Evolutionary conservation across 2,888 invertebrate species (phyloP).

Genomic region (Drosophila picticornis): DNA sequence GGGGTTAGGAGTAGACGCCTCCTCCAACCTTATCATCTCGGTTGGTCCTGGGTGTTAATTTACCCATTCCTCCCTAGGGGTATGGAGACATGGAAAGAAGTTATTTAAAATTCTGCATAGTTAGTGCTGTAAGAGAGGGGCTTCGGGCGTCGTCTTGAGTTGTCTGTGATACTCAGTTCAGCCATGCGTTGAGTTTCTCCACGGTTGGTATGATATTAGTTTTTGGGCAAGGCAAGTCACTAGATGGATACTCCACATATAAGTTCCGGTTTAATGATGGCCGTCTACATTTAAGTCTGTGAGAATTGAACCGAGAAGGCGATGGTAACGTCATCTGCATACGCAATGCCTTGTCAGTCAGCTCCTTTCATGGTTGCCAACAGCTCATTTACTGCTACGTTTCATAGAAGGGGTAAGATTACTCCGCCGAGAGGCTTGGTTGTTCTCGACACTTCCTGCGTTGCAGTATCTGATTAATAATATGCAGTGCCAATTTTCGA

Average conservation of each 20-base stretch:
- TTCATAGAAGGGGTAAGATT: background rate
- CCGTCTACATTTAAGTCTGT: background rate
- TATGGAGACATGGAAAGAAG: background rate
- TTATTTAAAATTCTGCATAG: background rate
- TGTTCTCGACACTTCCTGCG: background rate
- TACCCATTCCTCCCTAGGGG: background rate
- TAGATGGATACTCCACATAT: too few species aligned
- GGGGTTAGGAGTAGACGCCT: too few species aligned
- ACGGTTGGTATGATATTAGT: background rate
- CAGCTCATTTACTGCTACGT: background rate
- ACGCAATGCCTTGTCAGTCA: background rate
- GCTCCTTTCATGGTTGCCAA: background rate
- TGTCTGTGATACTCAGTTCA: background rate
- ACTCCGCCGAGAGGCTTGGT: background rate
- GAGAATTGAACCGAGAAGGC: background rate
- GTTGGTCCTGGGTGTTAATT: background rate
- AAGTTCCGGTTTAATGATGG: too few species aligned
- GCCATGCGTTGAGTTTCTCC: background rate
- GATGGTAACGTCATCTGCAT: background rate
- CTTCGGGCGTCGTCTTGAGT: background rate
- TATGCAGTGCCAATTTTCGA: background rate
- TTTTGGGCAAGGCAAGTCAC: background rate
- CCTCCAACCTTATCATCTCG: too few species aligned
- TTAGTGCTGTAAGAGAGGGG: background rate
- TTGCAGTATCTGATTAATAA: background rate